phyloP scores from a whole-genome alignment of 1,140 invertebrate species.

The Colletes latitarsis region DNA sequence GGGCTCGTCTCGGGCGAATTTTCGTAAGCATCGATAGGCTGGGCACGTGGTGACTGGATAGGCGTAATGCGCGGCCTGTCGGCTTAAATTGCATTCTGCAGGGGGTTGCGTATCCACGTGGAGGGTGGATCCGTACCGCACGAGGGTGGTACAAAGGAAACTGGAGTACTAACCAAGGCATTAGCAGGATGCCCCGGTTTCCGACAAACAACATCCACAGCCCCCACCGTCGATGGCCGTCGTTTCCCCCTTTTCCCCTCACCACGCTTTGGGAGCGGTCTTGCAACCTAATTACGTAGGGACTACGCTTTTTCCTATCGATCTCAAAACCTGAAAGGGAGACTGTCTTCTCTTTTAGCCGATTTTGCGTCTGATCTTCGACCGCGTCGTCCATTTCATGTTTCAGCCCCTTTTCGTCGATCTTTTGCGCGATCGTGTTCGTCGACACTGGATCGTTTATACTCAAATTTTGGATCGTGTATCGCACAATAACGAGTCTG shows the following conservation, averaged over 20 bases:
- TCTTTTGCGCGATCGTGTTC: too few species aligned
- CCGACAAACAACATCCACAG: conserved; percentile 44
- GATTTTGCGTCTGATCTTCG: conserved; percentile 23
- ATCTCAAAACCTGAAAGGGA: conserved; percentile 33
- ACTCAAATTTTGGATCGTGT: too few species aligned
- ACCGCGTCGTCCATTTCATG: background rate
- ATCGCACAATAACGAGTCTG: too few species aligned
- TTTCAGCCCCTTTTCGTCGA: background rate
- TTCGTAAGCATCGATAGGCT: conserved; percentile 23
- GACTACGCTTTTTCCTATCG: conserved; percentile 41
- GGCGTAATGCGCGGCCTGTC: conserved; percentile 43
- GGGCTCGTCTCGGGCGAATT: conserved; percentile 19
- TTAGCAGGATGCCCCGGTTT: conserved; percentile 63
- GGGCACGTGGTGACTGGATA: conserved; percentile 53
- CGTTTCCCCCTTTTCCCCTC: background rate
- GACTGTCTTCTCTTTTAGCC: background rate
- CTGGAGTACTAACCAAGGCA: conserved; percentile 70
- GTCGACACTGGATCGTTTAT: too few species aligned
- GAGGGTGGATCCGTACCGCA: conserved; percentile 40
- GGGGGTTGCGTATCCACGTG: conserved; percentile 53
- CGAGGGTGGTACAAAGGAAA: conserved; percentile 69
- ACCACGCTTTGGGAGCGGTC: conserved; percentile 42
- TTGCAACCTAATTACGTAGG: conserved; percentile 49
- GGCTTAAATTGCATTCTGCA: conserved; percentile 66
- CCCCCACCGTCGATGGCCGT: conserved; percentile 25